Percentiles rank a stretch among this genome's conserved stretches.
Evolutionary conservation across 2,888 invertebrate species (phyloP).

Genomic region (Trichogramma evanescens): DNA sequence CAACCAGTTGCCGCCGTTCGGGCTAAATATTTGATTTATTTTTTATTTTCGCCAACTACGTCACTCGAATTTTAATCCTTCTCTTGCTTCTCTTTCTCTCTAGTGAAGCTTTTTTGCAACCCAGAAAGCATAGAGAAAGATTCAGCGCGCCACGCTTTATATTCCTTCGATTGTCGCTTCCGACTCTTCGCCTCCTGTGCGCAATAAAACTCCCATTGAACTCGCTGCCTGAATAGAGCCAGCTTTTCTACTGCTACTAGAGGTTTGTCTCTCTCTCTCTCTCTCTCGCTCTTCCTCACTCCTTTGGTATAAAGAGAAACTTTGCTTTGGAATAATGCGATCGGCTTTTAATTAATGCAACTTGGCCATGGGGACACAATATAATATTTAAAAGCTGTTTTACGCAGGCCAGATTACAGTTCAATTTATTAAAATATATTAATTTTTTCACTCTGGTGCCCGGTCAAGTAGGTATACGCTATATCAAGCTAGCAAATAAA

Average conservation of each 20-base stretch:
- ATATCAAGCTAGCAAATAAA: too few species aligned
- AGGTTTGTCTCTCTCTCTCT: background rate
- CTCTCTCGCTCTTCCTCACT: too few species aligned
- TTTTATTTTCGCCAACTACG: too few species aligned
- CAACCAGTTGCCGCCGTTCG: too few species aligned
- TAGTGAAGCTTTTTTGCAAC: background rate
- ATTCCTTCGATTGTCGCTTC: slow-evolving; percentile 4
- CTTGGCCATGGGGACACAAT: background rate
- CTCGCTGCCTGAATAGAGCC: background rate
- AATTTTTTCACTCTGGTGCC: too few species aligned
- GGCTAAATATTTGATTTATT: too few species aligned
- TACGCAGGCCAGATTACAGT: too few species aligned
- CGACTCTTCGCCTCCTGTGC: background rate
- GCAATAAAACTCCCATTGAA: slow-evolving; percentile 12
- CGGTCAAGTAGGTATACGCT: too few species aligned
- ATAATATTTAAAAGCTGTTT: too few species aligned
- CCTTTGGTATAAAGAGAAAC: too few species aligned
- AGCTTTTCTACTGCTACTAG: slow-evolving; percentile 3
- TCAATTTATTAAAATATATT: too few species aligned
- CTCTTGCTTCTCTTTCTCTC: background rate
- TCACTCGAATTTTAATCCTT: background rate
- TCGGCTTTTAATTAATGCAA: slow-evolving; percentile 19
- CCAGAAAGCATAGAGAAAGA: too few species aligned
- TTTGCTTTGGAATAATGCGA: slow-evolving; percentile 9
- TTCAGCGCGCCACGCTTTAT: slow-evolving; percentile 4